Conservation (phyloP, 2,888 invertebrate species). For the Lycophotia porphyrea region DNA sequence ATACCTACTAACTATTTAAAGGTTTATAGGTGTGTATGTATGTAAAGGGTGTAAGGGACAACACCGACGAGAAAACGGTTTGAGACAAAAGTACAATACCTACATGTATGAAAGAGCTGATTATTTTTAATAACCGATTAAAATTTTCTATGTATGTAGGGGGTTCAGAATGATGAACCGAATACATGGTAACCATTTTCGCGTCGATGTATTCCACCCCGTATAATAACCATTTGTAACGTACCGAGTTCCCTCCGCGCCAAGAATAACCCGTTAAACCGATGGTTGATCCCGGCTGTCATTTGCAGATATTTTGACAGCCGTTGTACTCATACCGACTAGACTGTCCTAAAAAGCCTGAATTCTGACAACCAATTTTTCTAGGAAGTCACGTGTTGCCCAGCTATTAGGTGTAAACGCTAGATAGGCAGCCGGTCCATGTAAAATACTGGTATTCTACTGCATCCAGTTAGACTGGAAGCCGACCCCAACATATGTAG, state of each 20-base stretch:
- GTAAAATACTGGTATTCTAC: neutral
- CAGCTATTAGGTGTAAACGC: neutral
- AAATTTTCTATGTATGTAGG: too few relatives aligned
- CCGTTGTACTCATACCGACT: neutral
- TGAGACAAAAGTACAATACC: too few relatives aligned
- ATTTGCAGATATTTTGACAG: neutral
- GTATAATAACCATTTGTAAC: neutral
- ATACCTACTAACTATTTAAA: neutral
- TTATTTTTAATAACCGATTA: too few relatives aligned
- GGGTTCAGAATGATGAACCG: too few relatives aligned
- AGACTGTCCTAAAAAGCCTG: neutral
- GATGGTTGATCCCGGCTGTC: neutral
- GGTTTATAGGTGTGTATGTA: neutral
- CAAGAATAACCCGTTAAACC: neutral
- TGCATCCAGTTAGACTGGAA: neutral
- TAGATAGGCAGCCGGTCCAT: neutral
- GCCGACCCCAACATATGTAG: neutral
- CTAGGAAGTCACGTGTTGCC: neutral
- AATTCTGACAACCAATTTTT: neutral
- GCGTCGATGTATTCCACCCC: too few relatives aligned
- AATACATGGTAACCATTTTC: too few relatives aligned
- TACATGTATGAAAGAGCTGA: too few relatives aligned
- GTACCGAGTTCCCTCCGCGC: neutral
- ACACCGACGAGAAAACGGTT: too few relatives aligned
- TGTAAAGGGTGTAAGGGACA: too few relatives aligned